Percentiles rank a stretch among this genome's conserved stretches.
Evolutionary conservation across 2,797 vertebrate genomes (phyloP).

Genomic region (Anolis apletophallus): DNA sequence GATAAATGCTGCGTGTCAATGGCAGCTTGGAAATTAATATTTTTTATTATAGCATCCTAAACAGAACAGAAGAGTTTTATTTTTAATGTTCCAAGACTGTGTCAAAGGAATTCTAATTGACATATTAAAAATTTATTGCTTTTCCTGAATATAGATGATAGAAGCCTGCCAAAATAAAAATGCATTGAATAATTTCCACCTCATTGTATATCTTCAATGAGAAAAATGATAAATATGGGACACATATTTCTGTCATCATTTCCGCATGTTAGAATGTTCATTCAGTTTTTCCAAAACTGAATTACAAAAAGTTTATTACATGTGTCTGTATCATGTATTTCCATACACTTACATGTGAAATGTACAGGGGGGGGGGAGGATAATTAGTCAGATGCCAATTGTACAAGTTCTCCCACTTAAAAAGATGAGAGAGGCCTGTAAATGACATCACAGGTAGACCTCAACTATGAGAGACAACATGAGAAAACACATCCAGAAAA

Average conservation of each 20-base stretch:
- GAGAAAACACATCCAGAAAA: too few species aligned
- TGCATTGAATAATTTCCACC: background rate
- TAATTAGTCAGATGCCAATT: too few species aligned
- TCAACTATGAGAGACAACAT: too few species aligned
- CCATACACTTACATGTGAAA: background rate
- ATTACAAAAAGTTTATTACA: background rate
- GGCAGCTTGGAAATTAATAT: conserved; percentile 31
- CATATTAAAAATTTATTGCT: background rate
- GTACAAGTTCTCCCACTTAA: too few species aligned
- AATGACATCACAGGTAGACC: too few species aligned
- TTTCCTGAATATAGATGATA: background rate
- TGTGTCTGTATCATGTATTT: background rate
- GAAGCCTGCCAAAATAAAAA: background rate
- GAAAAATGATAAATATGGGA: background rate
- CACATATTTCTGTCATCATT: background rate
- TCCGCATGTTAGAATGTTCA: background rate
- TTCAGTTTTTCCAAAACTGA: background rate
- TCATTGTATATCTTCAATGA: background rate
- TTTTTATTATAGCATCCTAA: conserved; percentile 15
- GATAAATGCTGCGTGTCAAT: conserved; percentile 14
- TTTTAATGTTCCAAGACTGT: conserved; percentile 21
- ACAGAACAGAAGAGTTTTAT: background rate
- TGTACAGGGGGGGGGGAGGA: too few species aligned
- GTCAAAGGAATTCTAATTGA: conserved; percentile 5
- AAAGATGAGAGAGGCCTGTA: too few species aligned